Evolutionary conservation across 2,113 vertebrate species (phyloP).

Genomic region (Polypterus senegalus): DNA sequence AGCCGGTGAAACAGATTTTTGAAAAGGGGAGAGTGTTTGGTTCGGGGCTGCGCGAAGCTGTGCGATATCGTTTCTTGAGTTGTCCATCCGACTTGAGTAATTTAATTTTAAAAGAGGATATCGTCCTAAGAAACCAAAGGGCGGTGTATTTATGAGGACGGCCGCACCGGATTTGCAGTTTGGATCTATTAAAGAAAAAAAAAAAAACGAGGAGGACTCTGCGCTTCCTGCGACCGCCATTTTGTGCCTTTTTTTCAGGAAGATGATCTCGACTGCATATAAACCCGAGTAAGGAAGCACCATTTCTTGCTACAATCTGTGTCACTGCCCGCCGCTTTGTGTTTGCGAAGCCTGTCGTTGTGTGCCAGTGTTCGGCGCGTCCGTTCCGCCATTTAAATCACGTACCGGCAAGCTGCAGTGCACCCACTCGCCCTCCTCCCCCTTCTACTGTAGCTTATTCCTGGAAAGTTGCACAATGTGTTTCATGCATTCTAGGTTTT

Average conservation of each 20-base stretch:
- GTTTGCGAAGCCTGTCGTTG: too few species aligned
- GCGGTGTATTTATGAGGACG: too few species aligned
- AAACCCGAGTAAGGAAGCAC: not conserved
- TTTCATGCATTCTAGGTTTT: too few species aligned
- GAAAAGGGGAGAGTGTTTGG: not conserved
- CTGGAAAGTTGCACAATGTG: too few species aligned
- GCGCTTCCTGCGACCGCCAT: conserved; percentile 28
- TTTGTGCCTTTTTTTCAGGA: conserved; percentile 19
- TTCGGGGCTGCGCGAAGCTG: not conserved
- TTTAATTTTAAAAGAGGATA: too few species aligned
- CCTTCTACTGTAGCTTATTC: too few species aligned
- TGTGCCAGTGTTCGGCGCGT: too few species aligned
- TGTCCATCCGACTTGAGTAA: too few species aligned
- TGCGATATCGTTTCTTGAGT: not conserved
- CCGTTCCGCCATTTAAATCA: too few species aligned
- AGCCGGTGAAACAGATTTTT: not conserved
- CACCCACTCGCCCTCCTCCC: too few species aligned
- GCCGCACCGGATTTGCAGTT: conserved; percentile 4
- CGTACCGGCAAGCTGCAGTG: too few species aligned
- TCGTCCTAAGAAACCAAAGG: too few species aligned
- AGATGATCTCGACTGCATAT: not conserved
- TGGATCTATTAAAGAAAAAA: conserved; percentile 10
- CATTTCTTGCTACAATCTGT: not conserved
- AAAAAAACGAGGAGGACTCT: conserved; percentile 12
- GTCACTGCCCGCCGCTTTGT: not conserved